Evolutionary conservation across 1,140 invertebrate genomes (phyloP).

Genomic region (Andrena cerasifolii): DNA sequence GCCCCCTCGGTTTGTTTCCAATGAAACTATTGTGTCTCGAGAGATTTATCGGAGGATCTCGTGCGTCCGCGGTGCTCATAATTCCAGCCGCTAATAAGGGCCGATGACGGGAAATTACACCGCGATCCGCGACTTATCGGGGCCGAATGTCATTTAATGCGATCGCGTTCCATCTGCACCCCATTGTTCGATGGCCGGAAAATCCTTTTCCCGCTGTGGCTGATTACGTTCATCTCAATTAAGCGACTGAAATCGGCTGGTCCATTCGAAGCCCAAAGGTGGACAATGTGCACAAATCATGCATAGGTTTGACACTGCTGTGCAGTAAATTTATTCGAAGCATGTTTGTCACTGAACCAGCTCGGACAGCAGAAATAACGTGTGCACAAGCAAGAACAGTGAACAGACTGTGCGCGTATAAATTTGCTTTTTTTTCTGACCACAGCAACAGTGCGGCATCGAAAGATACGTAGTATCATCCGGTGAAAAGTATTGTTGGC

Average conservation of each 20-base stretch:
- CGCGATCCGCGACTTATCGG: neutral
- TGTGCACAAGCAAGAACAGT: no score
- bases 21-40: neutral
- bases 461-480: no score
- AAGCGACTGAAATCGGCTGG: conserved; percentile 10
- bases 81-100: neutral
- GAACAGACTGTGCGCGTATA: no score
- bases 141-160: conserved; percentile 20
- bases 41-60: neutral
- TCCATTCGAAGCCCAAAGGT: no score
- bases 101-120: neutral
- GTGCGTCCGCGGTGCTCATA: neutral
- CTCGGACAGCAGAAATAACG: no score
- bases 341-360: no score
- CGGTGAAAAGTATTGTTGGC: no score
- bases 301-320: no score
- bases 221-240: conserved; percentile 28
- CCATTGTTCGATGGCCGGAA: conserved; percentile 20
- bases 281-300: no score
- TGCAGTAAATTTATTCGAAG: no score
- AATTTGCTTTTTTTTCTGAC: no score
- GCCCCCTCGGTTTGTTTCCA: neutral
- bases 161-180: neutral
- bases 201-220: neutral
- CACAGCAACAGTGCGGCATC: no score